Conservation (phyloP, 2,888 invertebrate genomes). For the Cryptophagus acutangulus region DNA sequence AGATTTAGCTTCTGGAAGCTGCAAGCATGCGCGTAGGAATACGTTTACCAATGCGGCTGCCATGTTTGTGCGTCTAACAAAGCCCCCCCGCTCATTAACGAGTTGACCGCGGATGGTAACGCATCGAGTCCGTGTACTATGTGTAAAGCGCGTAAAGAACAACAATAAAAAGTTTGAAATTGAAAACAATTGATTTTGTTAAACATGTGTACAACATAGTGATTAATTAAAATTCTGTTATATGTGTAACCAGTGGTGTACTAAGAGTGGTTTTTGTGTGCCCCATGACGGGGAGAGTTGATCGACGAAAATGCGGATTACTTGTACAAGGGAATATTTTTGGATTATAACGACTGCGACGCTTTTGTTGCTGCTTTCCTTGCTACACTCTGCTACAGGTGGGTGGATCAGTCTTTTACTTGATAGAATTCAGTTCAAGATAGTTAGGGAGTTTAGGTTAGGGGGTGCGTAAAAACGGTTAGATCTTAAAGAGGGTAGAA, state of each 20-base stretch:
- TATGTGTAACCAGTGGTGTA: too few species aligned
- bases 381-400: conserved; percentile 57
- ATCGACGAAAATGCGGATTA: conserved; percentile 60
- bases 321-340: conserved; percentile 59
- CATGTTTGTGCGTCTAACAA: conserved; percentile 45
- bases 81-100: conserved; percentile 37
- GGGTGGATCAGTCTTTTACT: conserved; percentile 43
- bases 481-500: too few species aligned
- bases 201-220: conserved; percentile 38
- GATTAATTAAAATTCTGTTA: conserved; percentile 49
- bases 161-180: conserved; percentile 22
- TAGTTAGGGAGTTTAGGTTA: too few species aligned
- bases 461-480: too few species aligned
- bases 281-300: conserved; percentile 46
- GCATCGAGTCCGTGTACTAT: conserved; percentile 27
- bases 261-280: conserved; percentile 39
- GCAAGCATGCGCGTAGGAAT: conserved; percentile 39
- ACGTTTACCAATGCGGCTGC: conserved; percentile 37
- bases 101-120: conserved; percentile 30
- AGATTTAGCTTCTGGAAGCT: too few species aligned
- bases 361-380: conserved; percentile 49
- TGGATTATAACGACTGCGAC: conserved; percentile 59
- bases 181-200: conserved; percentile 10
- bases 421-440: too few species aligned
- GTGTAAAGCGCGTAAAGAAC: too few species aligned